Conservation (phyloP, 2,797 vertebrate species). For the Sebastes melanostomus region DNA sequence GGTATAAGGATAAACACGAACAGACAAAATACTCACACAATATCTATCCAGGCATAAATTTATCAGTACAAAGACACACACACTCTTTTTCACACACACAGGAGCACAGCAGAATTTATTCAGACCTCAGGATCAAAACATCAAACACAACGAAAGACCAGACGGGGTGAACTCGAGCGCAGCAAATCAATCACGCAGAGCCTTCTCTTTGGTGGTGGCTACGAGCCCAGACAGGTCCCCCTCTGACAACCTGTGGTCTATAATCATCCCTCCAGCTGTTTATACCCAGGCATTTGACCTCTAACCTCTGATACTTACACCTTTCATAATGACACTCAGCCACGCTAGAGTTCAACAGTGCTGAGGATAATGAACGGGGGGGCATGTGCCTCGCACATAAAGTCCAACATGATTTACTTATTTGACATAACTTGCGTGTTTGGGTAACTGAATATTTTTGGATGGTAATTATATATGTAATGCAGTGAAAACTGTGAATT, state of each 20-base stretch:
- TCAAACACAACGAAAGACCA: slow-evolving; percentile 7
- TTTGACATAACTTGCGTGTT: not conserved
- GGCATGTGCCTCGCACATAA: slow-evolving; percentile 4
- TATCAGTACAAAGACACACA: not conserved
- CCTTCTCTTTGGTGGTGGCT: slow-evolving; percentile 18
- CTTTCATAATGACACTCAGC: slow-evolving; percentile 57
- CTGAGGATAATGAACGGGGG: not conserved
- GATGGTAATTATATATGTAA: not conserved
- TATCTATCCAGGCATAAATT: not conserved
- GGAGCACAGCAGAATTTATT: not conserved
- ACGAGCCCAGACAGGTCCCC: slow-evolving; percentile 54
- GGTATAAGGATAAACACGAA: not conserved
- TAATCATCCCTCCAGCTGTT: slow-evolving; percentile 71
- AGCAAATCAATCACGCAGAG: slow-evolving; percentile 40
- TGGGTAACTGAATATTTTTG: not conserved
- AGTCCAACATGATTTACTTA: slow-evolving; percentile 17
- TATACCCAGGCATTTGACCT: slow-evolving; percentile 61
- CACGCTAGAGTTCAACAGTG: slow-evolving; percentile 50
- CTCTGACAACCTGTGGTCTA: slow-evolving; percentile 26
- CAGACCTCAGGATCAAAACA: slow-evolving; percentile 27
- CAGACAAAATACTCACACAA: too few relatives aligned
- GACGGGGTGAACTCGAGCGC: slow-evolving; percentile 10
- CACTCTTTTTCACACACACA: not conserved
- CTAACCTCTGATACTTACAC: slow-evolving; percentile 60
- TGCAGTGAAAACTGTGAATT: not conserved